These are phyloP conservation scores for Cyclophora albipunctata DNA, from an alignment of 2,888 invertebrate genomes.

Conservation along the genomic window DNA sequence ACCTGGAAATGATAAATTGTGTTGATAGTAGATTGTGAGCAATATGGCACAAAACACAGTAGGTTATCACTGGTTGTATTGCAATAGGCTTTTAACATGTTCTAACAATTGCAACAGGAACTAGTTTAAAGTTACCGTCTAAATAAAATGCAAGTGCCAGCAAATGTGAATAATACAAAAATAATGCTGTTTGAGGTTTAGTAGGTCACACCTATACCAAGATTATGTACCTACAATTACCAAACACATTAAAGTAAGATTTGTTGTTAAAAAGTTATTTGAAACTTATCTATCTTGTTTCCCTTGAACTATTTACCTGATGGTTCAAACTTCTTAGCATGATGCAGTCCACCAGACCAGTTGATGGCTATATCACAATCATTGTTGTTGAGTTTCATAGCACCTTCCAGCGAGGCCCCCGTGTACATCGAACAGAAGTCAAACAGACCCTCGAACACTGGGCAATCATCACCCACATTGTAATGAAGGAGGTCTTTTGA, in stretches of 20 bases:
- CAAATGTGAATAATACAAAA: too few relatives aligned
- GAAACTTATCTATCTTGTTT: too few relatives aligned
- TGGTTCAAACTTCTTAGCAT: constrained; percentile 99
- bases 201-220: neutral
- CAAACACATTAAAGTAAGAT: neutral
- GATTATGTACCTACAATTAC: neutral
- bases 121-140: too few relatives aligned
- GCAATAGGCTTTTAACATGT: too few relatives aligned
- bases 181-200: neutral
- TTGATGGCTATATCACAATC: constrained; percentile 98
- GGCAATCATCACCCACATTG: constrained; percentile 98
- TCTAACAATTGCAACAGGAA: too few relatives aligned
- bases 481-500: constrained; percentile 95
- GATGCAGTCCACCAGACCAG: constrained; percentile 99
- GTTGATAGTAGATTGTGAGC: neutral
- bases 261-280: too few relatives aligned
- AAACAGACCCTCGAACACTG: constrained; percentile 96
- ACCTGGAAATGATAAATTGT: constrained; percentile 65
- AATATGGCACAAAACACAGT: neutral
- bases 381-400: constrained; percentile 95
- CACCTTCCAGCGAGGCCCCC: constrained; percentile 97
- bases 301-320: constrained; percentile 72
- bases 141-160: too few relatives aligned
- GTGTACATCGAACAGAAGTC: constrained; percentile 99
- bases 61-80: too few relatives aligned